Conservation (phyloP, 1,140 invertebrate genomes). For the Lamellibrachia luymesi region DNA sequence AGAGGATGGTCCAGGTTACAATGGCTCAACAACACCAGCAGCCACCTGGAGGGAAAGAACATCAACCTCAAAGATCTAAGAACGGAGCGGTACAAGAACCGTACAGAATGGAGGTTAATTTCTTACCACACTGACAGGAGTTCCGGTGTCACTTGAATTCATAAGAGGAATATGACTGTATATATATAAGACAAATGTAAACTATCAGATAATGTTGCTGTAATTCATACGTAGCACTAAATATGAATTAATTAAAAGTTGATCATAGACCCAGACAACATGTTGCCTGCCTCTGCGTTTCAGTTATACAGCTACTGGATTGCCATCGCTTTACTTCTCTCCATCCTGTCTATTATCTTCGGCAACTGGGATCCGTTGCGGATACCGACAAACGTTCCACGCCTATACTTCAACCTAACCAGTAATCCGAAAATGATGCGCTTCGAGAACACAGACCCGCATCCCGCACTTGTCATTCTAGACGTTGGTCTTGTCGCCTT, state of each 20-base stretch:
- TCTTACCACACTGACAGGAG: no score
- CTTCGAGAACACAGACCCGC: not conserved
- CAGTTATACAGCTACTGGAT: not conserved
- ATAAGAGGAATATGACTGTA: no score
- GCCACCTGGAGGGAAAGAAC: no score
- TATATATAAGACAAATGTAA: no score
- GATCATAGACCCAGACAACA: not conserved
- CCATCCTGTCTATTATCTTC: not conserved
- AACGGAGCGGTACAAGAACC: no score
- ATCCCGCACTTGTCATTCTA: not conserved
- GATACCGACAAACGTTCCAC: not conserved
- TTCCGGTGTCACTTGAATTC: no score
- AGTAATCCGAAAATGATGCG: not conserved
- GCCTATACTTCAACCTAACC: not conserved
- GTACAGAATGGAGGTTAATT: no score
- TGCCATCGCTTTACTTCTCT: not conserved
- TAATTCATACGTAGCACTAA: no score
- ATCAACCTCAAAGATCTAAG: no score
- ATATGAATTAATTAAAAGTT: not conserved
- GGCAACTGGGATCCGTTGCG: not conserved
- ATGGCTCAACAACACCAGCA: no score
- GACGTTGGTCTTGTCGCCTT: not conserved
- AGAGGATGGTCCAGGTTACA: no score
- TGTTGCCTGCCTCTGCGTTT: not conserved
- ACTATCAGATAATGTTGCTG: no score